A percentile compares a stretch with the other conserved stretches of the same genome.
These are phyloP conservation scores for Calypte anna DNA, from an alignment of 2,113 vertebrate species.

Conservation along the genomic window DNA sequence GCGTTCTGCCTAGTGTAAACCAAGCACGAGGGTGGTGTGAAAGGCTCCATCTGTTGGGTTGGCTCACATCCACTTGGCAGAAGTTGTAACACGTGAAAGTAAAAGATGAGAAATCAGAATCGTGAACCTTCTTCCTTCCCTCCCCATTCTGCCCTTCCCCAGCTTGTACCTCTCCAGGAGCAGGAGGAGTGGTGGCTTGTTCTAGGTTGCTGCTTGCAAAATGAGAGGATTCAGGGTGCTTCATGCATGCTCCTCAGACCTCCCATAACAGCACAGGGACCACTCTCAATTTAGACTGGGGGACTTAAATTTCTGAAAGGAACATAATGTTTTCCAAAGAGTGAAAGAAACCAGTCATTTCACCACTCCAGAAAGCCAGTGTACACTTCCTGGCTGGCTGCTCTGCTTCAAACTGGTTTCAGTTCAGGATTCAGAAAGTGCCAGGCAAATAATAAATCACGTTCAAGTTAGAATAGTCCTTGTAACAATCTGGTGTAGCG, in stretches of 20 bases:
- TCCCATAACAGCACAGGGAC: background rate
- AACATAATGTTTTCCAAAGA: background rate
- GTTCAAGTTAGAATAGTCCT: background rate
- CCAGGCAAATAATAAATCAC: background rate
- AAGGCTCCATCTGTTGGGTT: constrained; percentile 26
- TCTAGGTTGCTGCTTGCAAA: background rate
- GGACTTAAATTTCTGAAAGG: background rate
- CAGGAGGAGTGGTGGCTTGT: background rate
- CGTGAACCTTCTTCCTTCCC: background rate
- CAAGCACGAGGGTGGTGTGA: constrained; percentile 37
- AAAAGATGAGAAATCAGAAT: constrained; percentile 30
- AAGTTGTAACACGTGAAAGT: background rate
- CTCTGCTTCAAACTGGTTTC: constrained; percentile 4
- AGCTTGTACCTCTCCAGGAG: background rate
- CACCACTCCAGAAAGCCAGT: background rate
- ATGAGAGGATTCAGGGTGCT: background rate
- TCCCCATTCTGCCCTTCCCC: background rate
- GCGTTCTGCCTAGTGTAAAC: constrained; percentile 45
- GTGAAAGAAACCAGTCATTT: background rate
- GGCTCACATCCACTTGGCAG: constrained; percentile 28
- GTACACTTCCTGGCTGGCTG: background rate
- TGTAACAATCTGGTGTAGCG: background rate
- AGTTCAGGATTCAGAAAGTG: constrained; percentile 17
- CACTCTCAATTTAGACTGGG: background rate
- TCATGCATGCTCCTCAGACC: background rate